These are phyloP conservation scores for Hermaeophaga mercurialis DNA, from an alignment of 2,888 invertebrate genomes.

Conservation along the genomic window DNA sequence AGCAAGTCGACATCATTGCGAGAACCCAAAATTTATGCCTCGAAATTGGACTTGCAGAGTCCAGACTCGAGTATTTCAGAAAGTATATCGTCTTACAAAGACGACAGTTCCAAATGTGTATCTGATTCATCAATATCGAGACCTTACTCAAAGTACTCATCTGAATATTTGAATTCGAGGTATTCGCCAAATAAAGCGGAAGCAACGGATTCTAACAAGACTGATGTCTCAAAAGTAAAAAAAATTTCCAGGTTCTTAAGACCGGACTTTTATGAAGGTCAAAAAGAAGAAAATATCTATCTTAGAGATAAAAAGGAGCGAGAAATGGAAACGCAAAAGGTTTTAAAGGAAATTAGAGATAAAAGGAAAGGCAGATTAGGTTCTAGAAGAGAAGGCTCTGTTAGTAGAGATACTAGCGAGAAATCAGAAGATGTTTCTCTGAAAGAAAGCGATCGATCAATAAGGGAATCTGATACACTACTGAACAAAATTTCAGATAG, in stretches of 20 bases:
- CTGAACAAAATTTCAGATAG: constrained; percentile 49
- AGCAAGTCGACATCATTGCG: constrained; percentile 44
- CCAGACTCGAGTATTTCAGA: constrained; percentile 54
- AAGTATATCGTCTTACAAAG: constrained; percentile 44
- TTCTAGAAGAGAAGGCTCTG: constrained; percentile 48
- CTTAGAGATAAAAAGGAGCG: constrained; percentile 67
- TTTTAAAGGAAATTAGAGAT: constrained; percentile 70
- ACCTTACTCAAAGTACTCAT: constrained; percentile 45
- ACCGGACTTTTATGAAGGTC: constrained; percentile 77
- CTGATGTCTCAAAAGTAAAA: constrained; percentile 46
- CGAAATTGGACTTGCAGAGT: constrained; percentile 42
- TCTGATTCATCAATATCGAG: constrained; percentile 44
- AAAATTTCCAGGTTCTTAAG: constrained; percentile 76
- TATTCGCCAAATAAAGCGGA: constrained; percentile 42
- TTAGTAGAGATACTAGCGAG: constrained; percentile 40
- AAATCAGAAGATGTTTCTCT: constrained; percentile 26
- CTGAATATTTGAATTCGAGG: constrained; percentile 39
- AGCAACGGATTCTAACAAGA: constrained; percentile 48
- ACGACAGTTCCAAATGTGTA: constrained; percentile 43
- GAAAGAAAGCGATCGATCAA: constrained; percentile 43
- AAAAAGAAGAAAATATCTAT: constrained; percentile 66
- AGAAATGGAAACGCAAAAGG: constrained; percentile 71
- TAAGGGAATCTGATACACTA: constrained; percentile 26
- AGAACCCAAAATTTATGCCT: constrained; percentile 42
- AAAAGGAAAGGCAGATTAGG: constrained; percentile 57